A percentile compares a stretch with the other conserved stretches of the same genome.
These are phyloP conservation scores for Oncopeltus fasciatus DNA, from an alignment of 1,140 invertebrate genomes.

Conservation along the genomic window DNA sequence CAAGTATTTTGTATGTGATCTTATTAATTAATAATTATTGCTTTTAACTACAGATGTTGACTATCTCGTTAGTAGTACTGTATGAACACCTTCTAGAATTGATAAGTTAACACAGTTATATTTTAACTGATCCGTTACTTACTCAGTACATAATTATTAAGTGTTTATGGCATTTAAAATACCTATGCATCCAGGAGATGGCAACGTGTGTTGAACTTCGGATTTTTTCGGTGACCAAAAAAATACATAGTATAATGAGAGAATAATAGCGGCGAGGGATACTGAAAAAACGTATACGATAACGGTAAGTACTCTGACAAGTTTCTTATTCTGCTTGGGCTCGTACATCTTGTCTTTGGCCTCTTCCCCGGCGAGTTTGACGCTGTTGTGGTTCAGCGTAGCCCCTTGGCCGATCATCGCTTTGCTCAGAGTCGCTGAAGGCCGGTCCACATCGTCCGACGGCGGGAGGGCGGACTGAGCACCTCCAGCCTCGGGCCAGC, in stretches of 20 bases:
- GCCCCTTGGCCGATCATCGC: constrained; percentile 12
- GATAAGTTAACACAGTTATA: not conserved
- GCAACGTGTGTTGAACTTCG: constrained; percentile 6
- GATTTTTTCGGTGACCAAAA: constrained; percentile 69
- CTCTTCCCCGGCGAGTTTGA: constrained; percentile 34
- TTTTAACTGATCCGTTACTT: not conserved
- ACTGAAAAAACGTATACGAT: constrained; percentile 90
- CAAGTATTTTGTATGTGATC: too few relatives aligned
- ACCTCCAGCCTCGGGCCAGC: too few relatives aligned
- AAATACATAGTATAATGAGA: constrained; percentile 90
- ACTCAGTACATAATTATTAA: not conserved
- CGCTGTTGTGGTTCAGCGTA: constrained; percentile 15
- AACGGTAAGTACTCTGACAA: constrained; percentile 83
- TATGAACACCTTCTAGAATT: too few relatives aligned
- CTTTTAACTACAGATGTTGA: too few relatives aligned
- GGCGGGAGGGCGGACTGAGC: too few relatives aligned
- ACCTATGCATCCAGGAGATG: constrained; percentile 13
- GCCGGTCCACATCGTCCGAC: too few relatives aligned
- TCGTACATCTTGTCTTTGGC: constrained; percentile 63
- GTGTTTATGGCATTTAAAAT: not conserved
- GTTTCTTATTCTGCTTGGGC: constrained; percentile 60
- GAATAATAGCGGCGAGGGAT: constrained; percentile 82
- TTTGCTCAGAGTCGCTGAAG: too few relatives aligned
- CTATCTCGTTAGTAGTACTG: too few relatives aligned
- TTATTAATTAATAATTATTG: too few relatives aligned